Conservation (phyloP, 2,888 invertebrate species). For the Galerucella pusilla region DNA sequence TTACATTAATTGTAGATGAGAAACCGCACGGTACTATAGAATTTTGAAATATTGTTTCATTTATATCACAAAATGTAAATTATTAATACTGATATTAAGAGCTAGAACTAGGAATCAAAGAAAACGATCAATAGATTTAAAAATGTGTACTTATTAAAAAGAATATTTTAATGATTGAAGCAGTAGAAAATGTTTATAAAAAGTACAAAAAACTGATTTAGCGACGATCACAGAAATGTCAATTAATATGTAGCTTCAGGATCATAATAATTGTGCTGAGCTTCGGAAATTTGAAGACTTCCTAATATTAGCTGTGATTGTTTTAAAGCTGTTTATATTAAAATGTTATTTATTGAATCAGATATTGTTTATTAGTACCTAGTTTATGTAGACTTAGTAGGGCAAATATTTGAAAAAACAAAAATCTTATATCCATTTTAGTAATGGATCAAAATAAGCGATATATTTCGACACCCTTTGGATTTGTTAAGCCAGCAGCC, state of each 20-base stretch:
- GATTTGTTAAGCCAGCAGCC: no score
- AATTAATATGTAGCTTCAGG: constrained; percentile 29
- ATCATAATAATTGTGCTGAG: constrained; percentile 28
- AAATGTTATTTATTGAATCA: constrained; percentile 7
- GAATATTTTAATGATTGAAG: constrained; percentile 23
- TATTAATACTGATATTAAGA: not conserved
- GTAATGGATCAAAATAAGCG: no score
- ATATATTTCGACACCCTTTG: no score
- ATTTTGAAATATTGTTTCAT: no score
- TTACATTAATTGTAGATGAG: no score
- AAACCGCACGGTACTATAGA: no score
- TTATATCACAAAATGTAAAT: not conserved
- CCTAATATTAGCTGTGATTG: constrained; percentile 15
- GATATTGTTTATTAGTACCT: constrained; percentile 3
- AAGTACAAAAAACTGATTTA: constrained; percentile 41
- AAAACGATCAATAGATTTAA: not conserved
- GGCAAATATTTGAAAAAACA: not conserved
- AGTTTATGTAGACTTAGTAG: not conserved
- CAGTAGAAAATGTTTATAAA: constrained; percentile 44
- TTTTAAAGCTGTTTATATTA: constrained; percentile 18
- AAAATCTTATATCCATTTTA: not conserved
- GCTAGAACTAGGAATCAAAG: not conserved
- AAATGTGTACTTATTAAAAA: constrained; percentile 5
- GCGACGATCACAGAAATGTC: constrained; percentile 30
- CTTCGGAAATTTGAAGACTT: constrained; percentile 22